A percentile compares a stretch with the other conserved stretches of the same genome.
Evolutionary conservation across 2,113 vertebrate genomes (phyloP).

Genomic region (Phasianus colchicus): DNA sequence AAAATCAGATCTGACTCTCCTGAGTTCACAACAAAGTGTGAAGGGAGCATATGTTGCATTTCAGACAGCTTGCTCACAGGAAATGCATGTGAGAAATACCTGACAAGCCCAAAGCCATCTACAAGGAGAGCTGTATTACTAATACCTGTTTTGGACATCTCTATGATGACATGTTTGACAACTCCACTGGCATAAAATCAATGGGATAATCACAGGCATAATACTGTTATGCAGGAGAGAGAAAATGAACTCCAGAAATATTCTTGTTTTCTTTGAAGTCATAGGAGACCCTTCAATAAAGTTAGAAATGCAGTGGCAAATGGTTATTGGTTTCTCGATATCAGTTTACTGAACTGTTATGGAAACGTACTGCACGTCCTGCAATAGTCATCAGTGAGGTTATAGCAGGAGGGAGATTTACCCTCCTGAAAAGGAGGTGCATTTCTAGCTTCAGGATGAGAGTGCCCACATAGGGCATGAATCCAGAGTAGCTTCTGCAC

Average conservation of each 20-base stretch:
- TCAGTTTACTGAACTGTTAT: not conserved
- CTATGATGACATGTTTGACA: conserved; percentile 4
- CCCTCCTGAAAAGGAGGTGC: not conserved
- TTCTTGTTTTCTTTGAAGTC: not conserved
- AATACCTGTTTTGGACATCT: conserved; percentile 26
- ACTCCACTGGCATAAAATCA: conserved; percentile 39
- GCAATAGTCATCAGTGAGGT: not conserved
- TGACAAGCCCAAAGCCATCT: conserved; percentile 44
- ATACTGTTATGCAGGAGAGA: not conserved
- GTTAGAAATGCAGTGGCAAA: not conserved
- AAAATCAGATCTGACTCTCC: not conserved
- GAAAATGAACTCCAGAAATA: conserved; percentile 14
- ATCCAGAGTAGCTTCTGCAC: not conserved
- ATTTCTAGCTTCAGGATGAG: not conserved
- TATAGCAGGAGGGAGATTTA: not conserved
- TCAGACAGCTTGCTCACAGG: conserved; percentile 1
- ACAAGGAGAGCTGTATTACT: conserved; percentile 21
- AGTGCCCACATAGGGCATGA: fast-evolving
- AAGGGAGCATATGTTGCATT: not conserved
- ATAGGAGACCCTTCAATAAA: not conserved
- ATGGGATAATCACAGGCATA: not conserved
- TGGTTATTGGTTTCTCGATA: not conserved
- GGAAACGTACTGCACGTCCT: not conserved
- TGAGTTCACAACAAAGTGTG: not conserved
- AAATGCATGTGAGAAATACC: not conserved